Evolutionary conservation across 2,888 invertebrate species (phyloP).

Genomic region (Himalopsyche kuldschensis): DNA sequence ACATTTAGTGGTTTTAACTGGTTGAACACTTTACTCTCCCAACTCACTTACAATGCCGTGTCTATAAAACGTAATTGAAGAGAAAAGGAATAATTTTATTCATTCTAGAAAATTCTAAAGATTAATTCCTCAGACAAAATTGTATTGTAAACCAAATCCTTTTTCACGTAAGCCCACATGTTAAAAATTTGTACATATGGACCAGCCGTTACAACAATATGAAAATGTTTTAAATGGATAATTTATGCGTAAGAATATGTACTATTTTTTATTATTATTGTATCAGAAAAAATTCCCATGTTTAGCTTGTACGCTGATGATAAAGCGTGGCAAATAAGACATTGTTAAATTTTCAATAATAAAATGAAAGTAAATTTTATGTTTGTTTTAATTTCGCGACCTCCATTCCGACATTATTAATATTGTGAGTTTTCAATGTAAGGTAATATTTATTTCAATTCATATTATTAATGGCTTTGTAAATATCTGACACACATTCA

Average conservation of each 20-base stretch:
- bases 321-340: constrained; percentile 4
- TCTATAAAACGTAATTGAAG: too few relatives aligned
- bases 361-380: constrained; percentile 16
- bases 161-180: too few relatives aligned
- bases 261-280: constrained; percentile 3
- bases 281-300: constrained; percentile 18
- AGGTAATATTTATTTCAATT: neutral
- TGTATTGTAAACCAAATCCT: too few relatives aligned
- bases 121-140: too few relatives aligned
- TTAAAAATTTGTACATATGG: neutral
- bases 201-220: neutral
- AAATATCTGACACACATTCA: neutral
- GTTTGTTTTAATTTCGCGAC: neutral
- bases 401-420: neutral
- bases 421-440: neutral
- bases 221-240: constrained; percentile 12
- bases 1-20: too few relatives aligned
- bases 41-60: too few relatives aligned
- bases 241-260: neutral
- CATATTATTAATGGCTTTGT: neutral
- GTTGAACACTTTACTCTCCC: too few relatives aligned
- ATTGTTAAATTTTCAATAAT: constrained; percentile 27
- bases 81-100: too few relatives aligned
- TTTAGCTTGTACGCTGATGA: constrained; percentile 1
- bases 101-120: too few relatives aligned